These are phyloP conservation scores for Drosophila demipolita DNA, from an alignment of 2,888 invertebrate genomes.

Conservation along the genomic window DNA sequence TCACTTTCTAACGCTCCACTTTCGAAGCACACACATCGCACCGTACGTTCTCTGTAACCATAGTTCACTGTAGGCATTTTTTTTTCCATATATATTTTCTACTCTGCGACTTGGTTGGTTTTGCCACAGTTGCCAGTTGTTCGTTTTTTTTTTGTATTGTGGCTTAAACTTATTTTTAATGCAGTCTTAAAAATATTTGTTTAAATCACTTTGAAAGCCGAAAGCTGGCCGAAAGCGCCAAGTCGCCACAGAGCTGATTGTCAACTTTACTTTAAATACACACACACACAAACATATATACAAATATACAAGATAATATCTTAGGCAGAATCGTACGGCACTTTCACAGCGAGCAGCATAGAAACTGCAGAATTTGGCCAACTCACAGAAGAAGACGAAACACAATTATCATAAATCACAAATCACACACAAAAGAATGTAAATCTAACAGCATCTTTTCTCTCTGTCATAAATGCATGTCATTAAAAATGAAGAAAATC, in stretches of 20 bases:
- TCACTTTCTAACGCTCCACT: constrained; percentile 69
- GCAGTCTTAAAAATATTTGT: constrained; percentile 70
- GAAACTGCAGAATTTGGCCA: constrained; percentile 69
- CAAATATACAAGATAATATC: constrained; percentile 14
- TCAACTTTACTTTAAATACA: constrained; percentile 61
- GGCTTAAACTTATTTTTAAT: constrained; percentile 74
- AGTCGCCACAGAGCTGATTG: constrained; percentile 54
- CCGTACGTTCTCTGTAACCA: constrained; percentile 59
- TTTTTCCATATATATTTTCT: constrained; percentile 29
- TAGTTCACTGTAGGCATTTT: constrained; percentile 71
- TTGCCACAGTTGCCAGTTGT: constrained; percentile 30
- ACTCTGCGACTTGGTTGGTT: constrained; percentile 59
- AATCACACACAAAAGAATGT: constrained; percentile 71
- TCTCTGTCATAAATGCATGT: constrained; percentile 84
- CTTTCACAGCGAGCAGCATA: constrained; percentile 67
- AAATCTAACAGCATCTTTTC: constrained; percentile 69
- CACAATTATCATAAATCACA: constrained; percentile 51
- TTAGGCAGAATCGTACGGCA: constrained; percentile 67
- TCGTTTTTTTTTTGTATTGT: constrained; percentile 33
- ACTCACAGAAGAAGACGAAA: constrained; percentile 30
- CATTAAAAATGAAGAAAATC: constrained; percentile 83
- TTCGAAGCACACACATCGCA: constrained; percentile 50
- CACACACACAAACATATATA: not conserved
- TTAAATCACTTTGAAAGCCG: constrained; percentile 60
- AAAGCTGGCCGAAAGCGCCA: constrained; percentile 37